These are phyloP conservation scores for zebrafish (Danio rerio) DNA, from an alignment of 2,113 vertebrate genomes.

Conservation along the genomic window DNA sequence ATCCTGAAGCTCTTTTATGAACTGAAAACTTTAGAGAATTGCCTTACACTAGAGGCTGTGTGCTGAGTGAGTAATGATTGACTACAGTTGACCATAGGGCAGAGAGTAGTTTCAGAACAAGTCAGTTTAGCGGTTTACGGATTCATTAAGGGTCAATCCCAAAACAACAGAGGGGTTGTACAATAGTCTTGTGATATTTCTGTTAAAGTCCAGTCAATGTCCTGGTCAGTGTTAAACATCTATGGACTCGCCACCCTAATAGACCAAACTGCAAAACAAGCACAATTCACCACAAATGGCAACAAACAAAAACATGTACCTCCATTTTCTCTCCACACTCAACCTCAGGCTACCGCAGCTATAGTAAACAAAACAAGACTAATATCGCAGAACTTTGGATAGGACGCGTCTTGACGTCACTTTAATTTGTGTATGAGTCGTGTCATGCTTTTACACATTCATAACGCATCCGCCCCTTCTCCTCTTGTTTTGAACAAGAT, in stretches of 20 bases:
- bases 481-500: neutral
- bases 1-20: neutral
- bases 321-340: too few species aligned
- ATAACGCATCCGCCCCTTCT: neutral
- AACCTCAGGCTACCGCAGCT: neutral
- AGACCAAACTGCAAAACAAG: neutral
- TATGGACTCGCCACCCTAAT: neutral
- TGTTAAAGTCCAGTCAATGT: neutral
- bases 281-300: neutral
- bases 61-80: slow-evolving; percentile 77
- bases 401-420: neutral
- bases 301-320: neutral
- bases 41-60: slow-evolving; percentile 60
- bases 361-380: neutral
- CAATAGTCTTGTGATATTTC: neutral
- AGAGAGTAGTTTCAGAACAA: neutral
- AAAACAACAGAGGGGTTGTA: neutral
- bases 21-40: slow-evolving; percentile 42
- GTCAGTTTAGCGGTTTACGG: neutral
- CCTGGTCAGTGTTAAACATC: neutral
- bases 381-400: too few species aligned
- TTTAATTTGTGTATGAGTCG: neutral
- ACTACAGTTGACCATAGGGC: slow-evolving; percentile 61
- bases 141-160: slow-evolving; percentile 9
- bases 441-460: neutral